Percentiles rank a stretch among this genome's conserved stretches.
phyloP scores from a whole-genome alignment of 2,888 invertebrate genomes.

The Kuschelorhynchus macadamiae region DNA sequence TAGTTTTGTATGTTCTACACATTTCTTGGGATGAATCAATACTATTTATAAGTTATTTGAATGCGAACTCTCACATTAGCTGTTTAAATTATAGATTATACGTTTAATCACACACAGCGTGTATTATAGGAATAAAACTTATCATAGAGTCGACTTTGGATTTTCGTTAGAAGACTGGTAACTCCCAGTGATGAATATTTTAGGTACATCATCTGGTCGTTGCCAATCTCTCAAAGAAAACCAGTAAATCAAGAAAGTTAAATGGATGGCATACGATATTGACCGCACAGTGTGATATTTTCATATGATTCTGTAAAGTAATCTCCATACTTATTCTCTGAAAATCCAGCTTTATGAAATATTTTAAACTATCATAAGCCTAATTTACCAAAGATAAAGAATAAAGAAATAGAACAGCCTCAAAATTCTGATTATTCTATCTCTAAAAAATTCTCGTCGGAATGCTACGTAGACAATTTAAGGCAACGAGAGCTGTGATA shows the following conservation, averaged over 20 bases:
- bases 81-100: too few species aligned
- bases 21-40: too few species aligned
- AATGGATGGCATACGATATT: too few species aligned
- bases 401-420: neutral
- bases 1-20: neutral
- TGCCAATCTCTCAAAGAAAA: neutral
- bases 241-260: too few species aligned
- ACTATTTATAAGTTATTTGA: too few species aligned
- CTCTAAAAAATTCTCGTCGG: constrained; percentile 1
- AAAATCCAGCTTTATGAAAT: constrained; percentile 38
- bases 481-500: constrained; percentile 47
- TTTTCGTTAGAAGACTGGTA: neutral
- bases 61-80: too few species aligned
- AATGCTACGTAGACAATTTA: constrained; percentile 19
- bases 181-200: constrained; percentile 32
- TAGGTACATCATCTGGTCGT: constrained; percentile 22
- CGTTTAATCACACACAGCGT: too few species aligned
- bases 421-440: too few species aligned
- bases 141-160: neutral
- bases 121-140: too few species aligned
- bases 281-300: too few species aligned
- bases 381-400: constrained; percentile 41
- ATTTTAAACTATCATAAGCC: constrained; percentile 41
- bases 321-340: constrained; percentile 22
- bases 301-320: neutral